Evolutionary conservation across 2,888 invertebrate genomes (phyloP), one percentile per base, ranked within the genome.

Genomic region (Corythucha ciliata): DNA sequence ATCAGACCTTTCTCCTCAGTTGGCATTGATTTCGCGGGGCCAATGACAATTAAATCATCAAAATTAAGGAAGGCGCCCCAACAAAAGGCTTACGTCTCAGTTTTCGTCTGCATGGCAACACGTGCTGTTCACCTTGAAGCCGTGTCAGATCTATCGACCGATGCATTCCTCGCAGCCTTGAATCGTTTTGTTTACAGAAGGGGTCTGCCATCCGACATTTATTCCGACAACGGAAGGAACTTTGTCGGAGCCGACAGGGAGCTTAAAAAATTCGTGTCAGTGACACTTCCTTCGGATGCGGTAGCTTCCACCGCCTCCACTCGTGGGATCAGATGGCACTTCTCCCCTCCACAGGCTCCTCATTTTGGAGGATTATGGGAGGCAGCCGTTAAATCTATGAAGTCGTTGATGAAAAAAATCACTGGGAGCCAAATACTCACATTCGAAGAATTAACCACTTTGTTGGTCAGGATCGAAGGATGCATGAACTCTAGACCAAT

Each of bases 171-270:
- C 3, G 62, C 63, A 0, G 57, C 63, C 1, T 50, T 66, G 3
- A 48, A 61, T 4, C 49, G 65, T 40, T 67, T 67, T 45, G 51
- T 63, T 0, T 51, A 61, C 1, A 24, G 65, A 14, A 36, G 65
- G 36, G 66, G 65, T 2, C 40, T 56, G 14, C 61, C 61, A 1
- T 22, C 41, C 8, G 52, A 61, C 1, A 56, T 67, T 0, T 62
- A 55, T 40, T 63, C 63, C 3, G 67, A 68, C 46, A 64, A 64
- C 25, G 65, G 63, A 1, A 62, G 62, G 1, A 67, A 65, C 49
- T 67, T 65, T 48, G n/a, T 58, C 65, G 2, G 66, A 63, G 2
- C 63, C 65, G 1, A 54, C 56, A 26, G 46, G 14, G 12, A 29
- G 48, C 24, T 37, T 46, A 21, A 25, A 36, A 32, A 27, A 4